A percentile compares a stretch with the other conserved stretches of the same genome.
Evolutionary conservation across 2,797 vertebrate species (phyloP).

Genomic region (Falco rusticolus): DNA sequence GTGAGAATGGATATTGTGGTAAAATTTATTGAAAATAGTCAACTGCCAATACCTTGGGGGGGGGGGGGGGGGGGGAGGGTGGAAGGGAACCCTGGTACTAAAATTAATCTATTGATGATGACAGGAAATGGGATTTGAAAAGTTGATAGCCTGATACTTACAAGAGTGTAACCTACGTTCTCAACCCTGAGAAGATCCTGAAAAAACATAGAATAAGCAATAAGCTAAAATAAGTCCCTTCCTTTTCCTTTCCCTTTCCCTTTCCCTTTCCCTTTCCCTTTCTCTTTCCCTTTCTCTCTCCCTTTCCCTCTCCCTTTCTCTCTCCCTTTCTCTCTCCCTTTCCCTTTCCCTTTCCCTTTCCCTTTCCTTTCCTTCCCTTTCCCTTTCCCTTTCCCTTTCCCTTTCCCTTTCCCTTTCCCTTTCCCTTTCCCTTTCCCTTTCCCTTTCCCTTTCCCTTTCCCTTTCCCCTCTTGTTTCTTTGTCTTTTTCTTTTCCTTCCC

Average conservation of each 20-base stretch:
- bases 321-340: too few species aligned
- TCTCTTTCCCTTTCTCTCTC: not conserved
- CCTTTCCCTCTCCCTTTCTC: too few species aligned
- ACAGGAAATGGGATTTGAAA: constrained; percentile 32
- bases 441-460: not conserved
- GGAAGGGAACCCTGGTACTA: not conserved
- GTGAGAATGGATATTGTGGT: constrained; percentile 71
- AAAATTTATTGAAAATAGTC: constrained; percentile 67
- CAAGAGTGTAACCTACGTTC: constrained; percentile 8
- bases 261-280: not conserved
- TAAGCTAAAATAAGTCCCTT: constrained; percentile 23
- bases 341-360: too few species aligned
- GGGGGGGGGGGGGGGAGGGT: not conserved
- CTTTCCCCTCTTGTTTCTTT: not conserved
- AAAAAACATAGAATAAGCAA: constrained; percentile 59
- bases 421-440: too few species aligned
- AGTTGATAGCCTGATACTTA: constrained; percentile 2
- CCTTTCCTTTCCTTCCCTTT: too few species aligned
- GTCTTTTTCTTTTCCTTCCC: not conserved
- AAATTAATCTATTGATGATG: not conserved
- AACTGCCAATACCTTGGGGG: constrained; percentile 44
- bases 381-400: too few species aligned
- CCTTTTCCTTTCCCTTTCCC: not conserved
- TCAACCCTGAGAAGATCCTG: constrained; percentile 43
- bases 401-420: too few species aligned